Base-by-base conservation (phyloP, 2,113 vertebrate genomes). In the Scalopus aquaticus region DNA sequence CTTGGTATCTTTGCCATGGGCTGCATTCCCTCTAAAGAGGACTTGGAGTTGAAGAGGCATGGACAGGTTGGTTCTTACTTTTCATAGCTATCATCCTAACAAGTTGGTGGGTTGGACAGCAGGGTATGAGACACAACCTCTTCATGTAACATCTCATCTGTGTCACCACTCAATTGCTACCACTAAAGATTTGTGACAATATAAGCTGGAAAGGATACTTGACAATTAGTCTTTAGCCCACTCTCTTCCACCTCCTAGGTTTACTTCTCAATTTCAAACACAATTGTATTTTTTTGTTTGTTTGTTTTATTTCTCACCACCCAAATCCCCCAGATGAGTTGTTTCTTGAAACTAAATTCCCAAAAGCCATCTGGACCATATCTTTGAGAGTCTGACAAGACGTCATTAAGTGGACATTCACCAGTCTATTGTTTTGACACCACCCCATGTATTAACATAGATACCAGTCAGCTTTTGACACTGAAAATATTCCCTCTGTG, bases 201-300 rank as follows among this genome's bases (percentile, higher is more conserved):
- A 77, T 22, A 77, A 44, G 15, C 30, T 92, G 80, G 49, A 95
- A 94, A 95, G n/a, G 79, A 93, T 73, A 84, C 28, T 90, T 94
- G 79, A 60, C 67, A 95, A 88, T 37, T 64, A 54, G 35, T 74
- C 37, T 95, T 51, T 42, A 9, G 6, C 62, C 12, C 0, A 30
- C n/a, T 49, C 7, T 35, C 49, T 19, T 22, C 17, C 28, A 62
- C 3, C 51, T 74, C 51, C 35, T 32, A 93, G 77, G 32, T 77
- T 93, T 84, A 26, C 80, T 89, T 93, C 49, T 56, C 56, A 78
- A 35, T 78, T 76, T 88, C 60, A 60, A 81, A 42, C 51, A 89
- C 39, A 56, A n/a, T n/a, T 70, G 56, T 28, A 62, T 82, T 90
- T 70, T 85, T 93, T 89, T 76, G 58, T n/a, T n/a, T n/a, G n/a